phyloP scores from a whole-genome alignment of 2,888 invertebrate genomes.

The Ophion slaviceki region DNA sequence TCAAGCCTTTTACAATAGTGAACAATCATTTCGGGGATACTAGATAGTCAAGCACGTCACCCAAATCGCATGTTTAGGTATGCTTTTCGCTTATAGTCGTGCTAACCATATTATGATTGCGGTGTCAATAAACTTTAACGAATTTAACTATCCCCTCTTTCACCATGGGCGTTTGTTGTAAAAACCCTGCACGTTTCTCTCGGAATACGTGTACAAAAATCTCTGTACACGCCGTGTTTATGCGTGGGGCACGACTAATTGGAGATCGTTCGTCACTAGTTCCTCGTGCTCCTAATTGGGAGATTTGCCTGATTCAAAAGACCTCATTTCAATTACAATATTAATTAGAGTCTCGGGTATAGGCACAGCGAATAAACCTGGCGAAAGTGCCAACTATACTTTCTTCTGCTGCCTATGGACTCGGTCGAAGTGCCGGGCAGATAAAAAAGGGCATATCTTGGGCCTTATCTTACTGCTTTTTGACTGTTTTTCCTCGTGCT shows the following conservation, averaged over 20 bases:
- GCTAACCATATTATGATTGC: too few species aligned
- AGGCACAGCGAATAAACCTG: background rate
- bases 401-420: background rate
- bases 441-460: background rate
- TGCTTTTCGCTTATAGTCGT: too few species aligned
- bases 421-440: background rate
- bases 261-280: constrained; percentile 13
- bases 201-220: background rate
- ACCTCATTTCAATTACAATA: background rate
- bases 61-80: too few species aligned
- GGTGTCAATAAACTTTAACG: too few species aligned
- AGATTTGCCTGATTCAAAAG: background rate
- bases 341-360: background rate
- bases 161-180: too few species aligned
- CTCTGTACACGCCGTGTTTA: too few species aligned
- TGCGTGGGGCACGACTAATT: too few species aligned
- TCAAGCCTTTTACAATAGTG: too few species aligned
- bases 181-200: too few species aligned
- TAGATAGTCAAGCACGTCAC: too few species aligned
- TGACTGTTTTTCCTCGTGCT: background rate
- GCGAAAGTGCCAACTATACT: background rate
- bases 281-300: background rate
- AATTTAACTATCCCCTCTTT: too few species aligned
- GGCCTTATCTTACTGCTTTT: background rate
- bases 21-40: too few species aligned